phyloP scores from a whole-genome alignment of 2,113 vertebrate genomes.

The Perca flavescens region DNA sequence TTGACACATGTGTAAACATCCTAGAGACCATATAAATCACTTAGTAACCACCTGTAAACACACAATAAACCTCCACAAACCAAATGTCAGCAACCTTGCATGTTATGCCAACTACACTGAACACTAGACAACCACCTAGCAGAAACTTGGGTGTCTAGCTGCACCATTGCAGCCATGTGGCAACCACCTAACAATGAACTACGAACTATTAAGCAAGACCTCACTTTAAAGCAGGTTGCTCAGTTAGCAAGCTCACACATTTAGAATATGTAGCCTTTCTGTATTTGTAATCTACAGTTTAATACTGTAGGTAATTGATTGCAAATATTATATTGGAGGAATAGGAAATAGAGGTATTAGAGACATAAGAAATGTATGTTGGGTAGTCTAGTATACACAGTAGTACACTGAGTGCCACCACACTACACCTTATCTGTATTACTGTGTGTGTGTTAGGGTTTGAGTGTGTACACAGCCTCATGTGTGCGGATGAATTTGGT shows the following conservation, averaged over 20 bases:
- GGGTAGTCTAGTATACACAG: background rate
- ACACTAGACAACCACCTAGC: background rate
- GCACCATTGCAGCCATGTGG: background rate
- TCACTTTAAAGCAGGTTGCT: background rate
- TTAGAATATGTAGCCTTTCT: background rate
- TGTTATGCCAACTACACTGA: no score
- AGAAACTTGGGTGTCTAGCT: no score
- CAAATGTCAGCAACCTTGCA: no score
- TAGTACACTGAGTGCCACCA: constrained; percentile 7
- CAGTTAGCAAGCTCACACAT: background rate
- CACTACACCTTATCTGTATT: constrained; percentile 8
- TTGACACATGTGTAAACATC: background rate
- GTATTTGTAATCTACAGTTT: background rate
- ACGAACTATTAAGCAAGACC: background rate
- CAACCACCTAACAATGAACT: background rate
- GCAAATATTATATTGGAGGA: background rate
- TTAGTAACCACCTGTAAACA: no score
- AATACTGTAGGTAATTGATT: background rate
- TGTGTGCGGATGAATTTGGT: constrained; percentile 46
- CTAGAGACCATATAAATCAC: background rate
- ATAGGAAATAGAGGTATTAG: background rate
- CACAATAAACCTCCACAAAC: background rate
- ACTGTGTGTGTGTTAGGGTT: background rate
- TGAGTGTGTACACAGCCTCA: constrained; percentile 3
- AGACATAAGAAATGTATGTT: background rate